Conservation (phyloP, 1,140 invertebrate species). For the Leptestheria dahalacensis region DNA sequence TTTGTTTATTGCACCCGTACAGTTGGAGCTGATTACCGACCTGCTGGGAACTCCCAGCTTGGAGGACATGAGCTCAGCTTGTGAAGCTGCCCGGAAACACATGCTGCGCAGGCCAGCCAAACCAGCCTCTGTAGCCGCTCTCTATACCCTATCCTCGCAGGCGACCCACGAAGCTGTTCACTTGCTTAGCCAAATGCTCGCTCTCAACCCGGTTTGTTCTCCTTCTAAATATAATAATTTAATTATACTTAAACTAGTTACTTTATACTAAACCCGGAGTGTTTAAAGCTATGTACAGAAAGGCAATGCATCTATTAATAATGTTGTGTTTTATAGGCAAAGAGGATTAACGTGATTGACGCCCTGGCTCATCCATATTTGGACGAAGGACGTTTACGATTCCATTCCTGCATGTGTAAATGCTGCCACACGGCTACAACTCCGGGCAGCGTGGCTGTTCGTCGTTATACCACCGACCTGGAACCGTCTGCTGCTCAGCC, state of each 20-base stretch:
- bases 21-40: constrained; percentile 93
- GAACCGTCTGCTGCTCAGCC: constrained; percentile 75
- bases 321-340: constrained; percentile 32
- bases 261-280: too few relatives aligned
- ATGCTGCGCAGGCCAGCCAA: constrained; percentile 79
- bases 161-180: constrained; percentile 95
- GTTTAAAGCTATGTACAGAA: too few relatives aligned
- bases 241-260: too few relatives aligned
- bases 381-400: constrained; percentile 90
- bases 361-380: constrained; percentile 92
- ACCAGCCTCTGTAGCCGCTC: constrained; percentile 68
- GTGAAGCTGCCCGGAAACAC: constrained; percentile 85
- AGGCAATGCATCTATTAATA: too few relatives aligned
- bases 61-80: constrained; percentile 91
- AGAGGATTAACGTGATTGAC: constrained; percentile 72
- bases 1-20: constrained; percentile 24
- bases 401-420: constrained; percentile 99
- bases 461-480: constrained; percentile 83
- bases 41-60: constrained; percentile 88
- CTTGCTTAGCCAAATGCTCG: constrained; percentile 92
- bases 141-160: constrained; percentile 81
- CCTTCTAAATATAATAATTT: too few relatives aligned
- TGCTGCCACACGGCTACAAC: constrained; percentile 62
- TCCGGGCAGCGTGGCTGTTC: constrained; percentile 44
- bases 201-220: constrained; percentile 77